Percentiles rank a stretch among this genome's conserved stretches.
Evolutionary conservation across 2,113 vertebrate species (phyloP).

Genomic region (Sminthopsis crassicaudata): DNA sequence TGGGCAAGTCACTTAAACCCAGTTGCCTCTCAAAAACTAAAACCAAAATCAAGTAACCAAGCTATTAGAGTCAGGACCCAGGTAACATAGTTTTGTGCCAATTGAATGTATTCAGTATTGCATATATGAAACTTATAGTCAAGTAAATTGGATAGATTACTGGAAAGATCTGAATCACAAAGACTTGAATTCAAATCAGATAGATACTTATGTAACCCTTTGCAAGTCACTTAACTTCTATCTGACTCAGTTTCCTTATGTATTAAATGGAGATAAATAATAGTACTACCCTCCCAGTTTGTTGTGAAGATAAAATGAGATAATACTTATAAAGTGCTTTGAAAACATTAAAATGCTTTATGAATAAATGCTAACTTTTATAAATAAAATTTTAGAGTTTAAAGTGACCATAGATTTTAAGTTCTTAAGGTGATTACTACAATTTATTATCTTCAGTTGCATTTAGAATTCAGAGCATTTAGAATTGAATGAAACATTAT

Average conservation of each 20-base stretch:
- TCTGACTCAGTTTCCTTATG: background rate
- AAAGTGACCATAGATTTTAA: background rate
- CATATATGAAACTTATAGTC: background rate
- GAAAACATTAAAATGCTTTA: background rate
- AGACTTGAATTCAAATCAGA: background rate
- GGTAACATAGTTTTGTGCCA: background rate
- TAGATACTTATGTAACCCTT: background rate
- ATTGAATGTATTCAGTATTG: background rate
- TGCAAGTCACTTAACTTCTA: background rate
- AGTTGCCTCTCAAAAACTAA: too few species aligned
- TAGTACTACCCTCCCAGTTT: background rate
- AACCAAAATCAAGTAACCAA: background rate
- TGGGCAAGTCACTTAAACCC: too few species aligned
- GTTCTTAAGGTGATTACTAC: background rate
- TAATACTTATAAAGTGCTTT: background rate
- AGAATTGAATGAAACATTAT: background rate
- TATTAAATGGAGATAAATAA: background rate
- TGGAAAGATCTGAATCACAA: background rate
- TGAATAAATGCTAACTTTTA: background rate
- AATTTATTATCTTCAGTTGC: background rate
- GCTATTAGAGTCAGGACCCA: background rate
- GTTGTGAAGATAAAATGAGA: background rate
- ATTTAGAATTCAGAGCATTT: constrained; percentile 13
- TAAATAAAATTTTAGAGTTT: background rate
- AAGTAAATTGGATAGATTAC: background rate